Percentiles rank a stretch among this genome's conserved stretches.
Conservation (phyloP, 2,888 invertebrate genomes). For the Pyrrhia umbra region DNA sequence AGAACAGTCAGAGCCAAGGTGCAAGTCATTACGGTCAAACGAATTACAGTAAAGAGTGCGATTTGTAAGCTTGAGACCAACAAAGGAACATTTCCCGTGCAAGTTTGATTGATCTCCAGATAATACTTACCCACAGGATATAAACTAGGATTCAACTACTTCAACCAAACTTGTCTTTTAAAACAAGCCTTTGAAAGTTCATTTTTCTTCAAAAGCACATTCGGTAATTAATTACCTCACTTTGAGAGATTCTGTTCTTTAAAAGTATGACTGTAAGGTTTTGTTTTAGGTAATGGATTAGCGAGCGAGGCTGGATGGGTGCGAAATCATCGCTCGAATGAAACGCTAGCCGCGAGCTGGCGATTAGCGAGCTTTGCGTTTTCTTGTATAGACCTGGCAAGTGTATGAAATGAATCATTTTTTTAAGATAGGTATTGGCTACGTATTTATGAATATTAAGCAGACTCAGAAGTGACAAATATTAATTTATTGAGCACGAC, state of each 20-base stretch:
- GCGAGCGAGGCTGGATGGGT: constrained; percentile 64
- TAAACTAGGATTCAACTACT: constrained; percentile 30
- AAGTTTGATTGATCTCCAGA: constrained; percentile 68
- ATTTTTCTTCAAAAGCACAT: background rate
- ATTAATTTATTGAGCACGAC: no score
- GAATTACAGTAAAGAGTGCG: constrained; percentile 71
- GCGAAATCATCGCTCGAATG: constrained; percentile 75
- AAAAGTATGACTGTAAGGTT: constrained; percentile 57
- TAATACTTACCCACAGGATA: constrained; percentile 73
- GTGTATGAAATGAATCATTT: constrained; percentile 19
- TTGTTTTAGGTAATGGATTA: constrained; percentile 57
- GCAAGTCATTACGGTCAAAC: constrained; percentile 76
- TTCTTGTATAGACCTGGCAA: constrained; percentile 50
- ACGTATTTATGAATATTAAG: no score
- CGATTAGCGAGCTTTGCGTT: constrained; percentile 74
- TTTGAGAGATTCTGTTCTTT: constrained; percentile 55
- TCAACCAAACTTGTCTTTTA: constrained; percentile 4
- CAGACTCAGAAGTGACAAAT: no score
- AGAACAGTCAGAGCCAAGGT: constrained; percentile 57
- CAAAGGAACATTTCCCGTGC: constrained; percentile 67
- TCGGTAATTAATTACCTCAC: constrained; percentile 43
- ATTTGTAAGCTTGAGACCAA: constrained; percentile 78
- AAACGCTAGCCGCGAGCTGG: constrained; percentile 77
- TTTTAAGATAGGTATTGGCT: background rate
- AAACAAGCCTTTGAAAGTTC: background rate